Evolutionary conservation across 2,113 vertebrate species (phyloP), one percentile per base, ranked within the genome.

Genomic region (Cinclus cinclus): DNA sequence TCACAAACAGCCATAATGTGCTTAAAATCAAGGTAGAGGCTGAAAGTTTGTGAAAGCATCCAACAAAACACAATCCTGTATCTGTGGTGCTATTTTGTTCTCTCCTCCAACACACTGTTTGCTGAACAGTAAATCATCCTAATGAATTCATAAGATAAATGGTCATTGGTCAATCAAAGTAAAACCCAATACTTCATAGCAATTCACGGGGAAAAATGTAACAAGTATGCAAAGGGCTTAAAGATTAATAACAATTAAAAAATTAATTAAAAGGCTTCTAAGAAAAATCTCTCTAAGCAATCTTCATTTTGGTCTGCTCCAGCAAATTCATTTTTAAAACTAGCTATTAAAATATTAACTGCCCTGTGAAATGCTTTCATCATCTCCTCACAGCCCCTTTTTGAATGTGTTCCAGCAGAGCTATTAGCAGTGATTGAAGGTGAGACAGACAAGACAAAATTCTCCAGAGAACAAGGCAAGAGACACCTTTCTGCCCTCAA

Each of bases 381-480:
- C 94, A 74, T 92, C 92, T 95, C 87, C 92, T 91, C 80, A 46
- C 84, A 93, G 79, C 59, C 75, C 81, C 92, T 93, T 92, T 94
- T 96, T 98, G 98, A 98, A 89, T 94, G 76, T 90, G 89, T 97
- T 98, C 98, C 98, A 99, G 94, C 96, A 95, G 79, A 97, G 98
- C 98, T 98, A 99, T 99, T 99, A 99, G 97, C 93, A 69, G 88
- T 98, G 98, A 99, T 98, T 98, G 98, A 98, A 99, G 98, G 90
- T 96, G 93, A 98, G 96, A 92, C 81, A 84, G 92, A 77, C 78
- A 89, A 97, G 97, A 97, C 92, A 67, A 98, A 98, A 98, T 97
- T 96, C 98, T 96, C 96, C 87, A 96, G 92, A 95, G 96, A 97
- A 97, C 96, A 97, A 96, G 96, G 96, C 90, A 21, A 97, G 94